Base-by-base conservation (phyloP, 2,888 invertebrate genomes). In the Stenurella melanura region DNA sequence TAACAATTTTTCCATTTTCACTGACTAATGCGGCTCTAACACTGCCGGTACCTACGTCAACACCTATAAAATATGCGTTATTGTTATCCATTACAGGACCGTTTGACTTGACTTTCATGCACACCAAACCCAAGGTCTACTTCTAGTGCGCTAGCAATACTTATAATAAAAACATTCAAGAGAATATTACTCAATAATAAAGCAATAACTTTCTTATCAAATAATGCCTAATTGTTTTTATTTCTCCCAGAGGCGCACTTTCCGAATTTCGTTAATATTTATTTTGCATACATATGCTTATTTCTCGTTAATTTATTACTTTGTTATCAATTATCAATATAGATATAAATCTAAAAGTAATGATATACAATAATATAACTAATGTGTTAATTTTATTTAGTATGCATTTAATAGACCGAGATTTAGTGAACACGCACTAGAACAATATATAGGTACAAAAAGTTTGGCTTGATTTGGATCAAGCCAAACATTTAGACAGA, bases 21-120 rank as follows among this genome's bases (percentile, higher is more conserved):
- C 92, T 90, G 5, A 97, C 95, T 50, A 98, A 90, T 4, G 96
- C 97, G 9, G 96, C 97, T 81, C 98, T 91, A 0, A 93, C 97
- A 90, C 98, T 97, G 15, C 95, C 95, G 1, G 97, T 97, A 6
- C 98, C 98, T 56, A 98, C 97, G 90, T 98, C 98, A 12, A 98
- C 96, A 75, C 97, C 97, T 85, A 97, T 91, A 87, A 95, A 96
- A 88, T 92, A 94, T 11, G 82, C 60, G 30, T 6, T n/a, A n/a
- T n/a, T 21, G 56, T 73, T 58, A 57, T 67, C 60, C 76, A 76
- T 76, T 6, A 68, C 26, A 26, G 30, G 56, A 67, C 18, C 0
- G 17, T 17, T 15, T 21, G n/a, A 50, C 50, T 15, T 21, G n/a
- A 50, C 50, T 54, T n/a, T 50, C 0, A n/a, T 50, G 15, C 50